Base-by-base conservation (phyloP, 2,888 invertebrate genomes). In the Bruchidius siliquastri region DNA sequence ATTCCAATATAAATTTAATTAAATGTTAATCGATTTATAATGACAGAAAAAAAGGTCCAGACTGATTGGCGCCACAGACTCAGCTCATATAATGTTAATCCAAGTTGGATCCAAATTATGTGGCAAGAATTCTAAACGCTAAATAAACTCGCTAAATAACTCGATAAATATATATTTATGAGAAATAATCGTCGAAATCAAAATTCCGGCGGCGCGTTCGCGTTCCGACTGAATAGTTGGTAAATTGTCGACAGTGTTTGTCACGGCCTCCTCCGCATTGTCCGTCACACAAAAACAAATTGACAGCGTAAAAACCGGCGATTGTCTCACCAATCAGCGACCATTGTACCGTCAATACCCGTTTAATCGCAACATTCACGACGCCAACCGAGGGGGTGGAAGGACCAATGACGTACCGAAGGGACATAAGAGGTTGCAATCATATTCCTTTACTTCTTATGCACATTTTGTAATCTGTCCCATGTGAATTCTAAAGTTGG, bases 301-400 rank as follows among this genome's bases (percentile, higher is more conserved):
- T 86, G 86, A 85, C 86, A 85, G 85, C 83, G 84, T 84, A 86
- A 87, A 87, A 87, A 86, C 85, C 84, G 80, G 79, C 86, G 82
- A 86, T 87, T 87, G 86, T 87, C 85, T 87, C 85, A 86, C 85
- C 86, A 87, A 87, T 87, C 87, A 87, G 84, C 78, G 81, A 72
- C 82, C 81, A 85, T 86, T 86, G 86, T 86, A 78, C 75, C 73
- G 69, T 84, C 82, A 84, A 86, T 85, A 85, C 83, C 83, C 83
- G 82, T 85, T 86, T 85, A 85, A 86, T 85, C 84, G 84, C 80
- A 49, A 49, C 49, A 49, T 49, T 49, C 49, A 49, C 49, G 13
- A 49, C 13, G 49, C 49, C 8, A 49, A 4, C 49, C 10, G 6
- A 49, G 78, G 81, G 82, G 81, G 79, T 78, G 80, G 82, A 80